A percentile compares a stretch with the other conserved stretches of the same genome.
Conservation (phyloP, 1,140 invertebrate species). For the Delia radicum region DNA sequence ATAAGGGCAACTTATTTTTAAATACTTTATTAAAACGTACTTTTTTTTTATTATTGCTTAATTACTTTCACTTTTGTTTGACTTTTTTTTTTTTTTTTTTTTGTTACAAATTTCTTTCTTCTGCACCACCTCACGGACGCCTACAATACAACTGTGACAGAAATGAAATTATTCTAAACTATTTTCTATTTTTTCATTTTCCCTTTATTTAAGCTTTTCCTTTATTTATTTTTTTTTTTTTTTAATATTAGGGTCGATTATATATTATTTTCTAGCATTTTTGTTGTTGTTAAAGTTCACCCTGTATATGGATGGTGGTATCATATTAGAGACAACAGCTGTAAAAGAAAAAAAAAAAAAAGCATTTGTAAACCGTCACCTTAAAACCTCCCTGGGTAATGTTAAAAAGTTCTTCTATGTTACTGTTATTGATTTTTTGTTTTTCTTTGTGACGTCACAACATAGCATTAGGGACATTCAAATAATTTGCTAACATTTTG, state of each 20-base stretch:
- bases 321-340: neutral
- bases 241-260: neutral
- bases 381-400: neutral
- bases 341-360: neutral
- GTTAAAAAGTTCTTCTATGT: neutral
- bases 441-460: neutral
- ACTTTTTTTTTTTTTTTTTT: neutral
- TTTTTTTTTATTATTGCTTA: neutral
- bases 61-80: constrained; percentile 17
- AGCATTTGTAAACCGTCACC: neutral
- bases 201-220: neutral
- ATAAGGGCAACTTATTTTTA: neutral
- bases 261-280: too few species aligned
- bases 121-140: neutral
- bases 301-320: neutral
- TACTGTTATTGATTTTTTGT: constrained; percentile 12
- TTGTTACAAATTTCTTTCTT: neutral
- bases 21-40: neutral
- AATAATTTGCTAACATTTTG: neutral
- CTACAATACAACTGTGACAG: constrained; percentile 4
- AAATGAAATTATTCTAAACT: neutral
- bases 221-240: too few species aligned
- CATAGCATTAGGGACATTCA: neutral
- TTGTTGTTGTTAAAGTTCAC: neutral
- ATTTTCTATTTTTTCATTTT: neutral